phyloP scores from a whole-genome alignment of 2,797 vertebrate species.

The Sylvilagus floridanus region DNA sequence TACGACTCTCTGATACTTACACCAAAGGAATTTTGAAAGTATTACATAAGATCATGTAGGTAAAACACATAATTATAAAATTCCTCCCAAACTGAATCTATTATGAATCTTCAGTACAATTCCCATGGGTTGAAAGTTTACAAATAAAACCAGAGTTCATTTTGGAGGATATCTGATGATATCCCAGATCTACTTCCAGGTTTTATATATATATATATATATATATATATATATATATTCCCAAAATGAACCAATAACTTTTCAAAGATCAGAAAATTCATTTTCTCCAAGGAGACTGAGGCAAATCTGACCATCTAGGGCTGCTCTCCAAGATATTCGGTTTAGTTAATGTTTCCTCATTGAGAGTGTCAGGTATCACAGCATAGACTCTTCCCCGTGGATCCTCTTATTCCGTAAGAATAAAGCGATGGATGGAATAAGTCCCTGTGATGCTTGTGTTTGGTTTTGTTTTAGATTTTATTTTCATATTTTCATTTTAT shows the following conservation, averaged over 20 bases:
- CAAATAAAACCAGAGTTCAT: not conserved
- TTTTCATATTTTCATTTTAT: no score
- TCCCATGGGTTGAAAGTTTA: not conserved
- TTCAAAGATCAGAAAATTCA: not conserved
- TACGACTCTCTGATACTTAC: no score
- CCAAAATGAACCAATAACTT: not conserved
- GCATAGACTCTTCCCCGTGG: not conserved
- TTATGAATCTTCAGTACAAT: not conserved
- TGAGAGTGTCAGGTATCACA: rapidly evolving
- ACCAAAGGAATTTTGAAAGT: not conserved
- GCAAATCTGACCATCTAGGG: rapidly evolving
- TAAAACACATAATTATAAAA: not conserved
- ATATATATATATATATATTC: not conserved
- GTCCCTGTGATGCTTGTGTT: no score
- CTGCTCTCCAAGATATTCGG: not conserved
- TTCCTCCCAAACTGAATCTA: not conserved
- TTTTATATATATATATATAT: no score
- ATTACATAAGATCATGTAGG: not conserved
- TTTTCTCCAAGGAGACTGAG: rapidly evolving
- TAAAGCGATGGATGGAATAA: not conserved
- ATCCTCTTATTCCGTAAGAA: not conserved
- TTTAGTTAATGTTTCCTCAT: not conserved
- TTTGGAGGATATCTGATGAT: not conserved
- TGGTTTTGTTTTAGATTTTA: no score
- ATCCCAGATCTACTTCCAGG: no score